phyloP scores from a whole-genome alignment of 1,140 invertebrate species.

The Drosophila hydei region DNA sequence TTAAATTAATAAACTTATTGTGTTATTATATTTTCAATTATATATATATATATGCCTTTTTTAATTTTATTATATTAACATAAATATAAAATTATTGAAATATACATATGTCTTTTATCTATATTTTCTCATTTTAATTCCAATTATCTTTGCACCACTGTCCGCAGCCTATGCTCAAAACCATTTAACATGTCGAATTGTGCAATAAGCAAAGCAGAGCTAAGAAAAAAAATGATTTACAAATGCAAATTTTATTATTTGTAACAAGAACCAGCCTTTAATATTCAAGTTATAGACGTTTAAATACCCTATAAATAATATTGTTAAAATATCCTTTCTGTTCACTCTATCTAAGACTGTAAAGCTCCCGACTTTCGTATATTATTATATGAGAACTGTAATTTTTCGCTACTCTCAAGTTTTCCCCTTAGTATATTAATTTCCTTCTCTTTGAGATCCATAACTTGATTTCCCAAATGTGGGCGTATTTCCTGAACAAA shows the following conservation, averaged over 20 bases:
- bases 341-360: too few species aligned
- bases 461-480: neutral
- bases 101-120: too few species aligned
- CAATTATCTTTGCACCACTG: slow-evolving; percentile 14
- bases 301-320: neutral
- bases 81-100: too few species aligned
- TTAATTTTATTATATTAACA: neutral
- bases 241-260: slow-evolving; percentile 66
- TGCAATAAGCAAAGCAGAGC: slow-evolving; percentile 57
- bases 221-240: slow-evolving; percentile 44
- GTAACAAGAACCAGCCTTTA: slow-evolving; percentile 8
- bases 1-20: neutral
- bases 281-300: neutral
- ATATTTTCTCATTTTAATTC: too few species aligned
- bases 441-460: too few species aligned
- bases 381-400: too few species aligned
- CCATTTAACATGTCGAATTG: slow-evolving; percentile 71
- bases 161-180: slow-evolving; percentile 60
- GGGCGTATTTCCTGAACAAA: slow-evolving; percentile 1
- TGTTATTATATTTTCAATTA: neutral
- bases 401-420: too few species aligned
- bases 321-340: too few species aligned
- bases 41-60: neutral
- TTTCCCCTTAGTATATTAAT: too few species aligned
- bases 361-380: too few species aligned